Percentiles rank a stretch among this genome's conserved stretches.
These are phyloP conservation scores for Phortica variegata DNA, from an alignment of 1,140 invertebrate species.

Conservation along the genomic window DNA sequence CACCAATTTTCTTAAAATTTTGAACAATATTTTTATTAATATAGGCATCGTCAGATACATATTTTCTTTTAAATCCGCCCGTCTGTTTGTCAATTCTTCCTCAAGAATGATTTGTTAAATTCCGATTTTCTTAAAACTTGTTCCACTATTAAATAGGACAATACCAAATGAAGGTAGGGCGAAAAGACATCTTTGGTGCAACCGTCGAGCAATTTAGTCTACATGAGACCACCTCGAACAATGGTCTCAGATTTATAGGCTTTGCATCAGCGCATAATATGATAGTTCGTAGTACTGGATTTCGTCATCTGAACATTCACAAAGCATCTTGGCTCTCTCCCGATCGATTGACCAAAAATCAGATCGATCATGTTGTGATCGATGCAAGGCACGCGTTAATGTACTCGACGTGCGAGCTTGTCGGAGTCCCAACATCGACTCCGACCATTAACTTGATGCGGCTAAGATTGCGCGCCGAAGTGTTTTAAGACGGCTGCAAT, in stretches of 20 bases:
- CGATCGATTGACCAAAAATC: constrained; percentile 1
- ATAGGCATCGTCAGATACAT: too few relatives aligned
- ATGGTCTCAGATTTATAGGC: background rate
- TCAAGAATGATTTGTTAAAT: too few relatives aligned
- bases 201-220: constrained; percentile 1
- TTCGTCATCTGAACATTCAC: background rate
- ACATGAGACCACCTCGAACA: background rate
- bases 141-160: too few relatives aligned
- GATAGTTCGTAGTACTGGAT: constrained; percentile 2
- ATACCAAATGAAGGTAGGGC: too few relatives aligned
- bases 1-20: too few relatives aligned
- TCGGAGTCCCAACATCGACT: background rate
- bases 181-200: constrained; percentile 4
- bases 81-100: too few relatives aligned
- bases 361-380: constrained; percentile 5
- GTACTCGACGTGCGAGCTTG: background rate
- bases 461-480: background rate
- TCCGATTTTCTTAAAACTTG: too few relatives aligned
- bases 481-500: background rate
- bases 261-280: constrained; percentile 1
- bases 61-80: too few relatives aligned
- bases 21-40: too few relatives aligned
- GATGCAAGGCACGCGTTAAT: constrained; percentile 2
- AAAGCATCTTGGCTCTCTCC: constrained; percentile 3
- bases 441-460: background rate